Conservation (phyloP, 2,113 vertebrate genomes). For the Diadophis punctatus region DNA sequence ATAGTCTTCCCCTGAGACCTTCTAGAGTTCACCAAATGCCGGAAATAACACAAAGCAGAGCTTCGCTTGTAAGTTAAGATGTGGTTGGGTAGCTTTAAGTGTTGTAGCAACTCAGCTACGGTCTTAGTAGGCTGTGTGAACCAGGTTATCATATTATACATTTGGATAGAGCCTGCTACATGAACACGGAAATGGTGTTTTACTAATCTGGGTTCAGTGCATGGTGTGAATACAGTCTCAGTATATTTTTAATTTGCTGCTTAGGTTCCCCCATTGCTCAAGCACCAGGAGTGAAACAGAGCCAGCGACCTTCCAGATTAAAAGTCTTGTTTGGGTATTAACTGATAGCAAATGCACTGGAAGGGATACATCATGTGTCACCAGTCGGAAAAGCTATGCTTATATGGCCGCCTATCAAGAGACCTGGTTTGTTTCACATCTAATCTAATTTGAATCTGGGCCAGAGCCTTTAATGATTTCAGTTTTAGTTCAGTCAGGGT, state of each 20-base stretch:
- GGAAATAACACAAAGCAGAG: constrained; percentile 15
- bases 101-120: background rate
- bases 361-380: constrained; percentile 41
- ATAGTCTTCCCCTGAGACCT: background rate
- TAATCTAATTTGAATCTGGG: constrained; percentile 73
- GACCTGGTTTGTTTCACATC: constrained; percentile 59
- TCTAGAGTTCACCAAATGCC: background rate
- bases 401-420: constrained; percentile 59
- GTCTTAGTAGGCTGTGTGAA: background rate
- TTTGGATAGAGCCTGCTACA: background rate
- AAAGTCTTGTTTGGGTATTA: constrained; percentile 16
- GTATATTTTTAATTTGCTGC: background rate
- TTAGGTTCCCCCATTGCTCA: constrained; percentile 1
- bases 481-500: constrained; percentile 60
- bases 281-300: constrained; percentile 10
- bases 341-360: constrained; percentile 32
- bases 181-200: background rate
- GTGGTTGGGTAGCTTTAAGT: background rate
- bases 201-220: background rate
- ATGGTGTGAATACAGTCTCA: background rate
- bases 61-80: background rate
- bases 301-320: background rate
- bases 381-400: constrained; percentile 62
- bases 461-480: constrained; percentile 63
- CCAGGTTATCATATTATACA: background rate